Percentiles rank a stretch among this genome's conserved stretches.
Evolutionary conservation across 2,113 vertebrate species (phyloP).

Genomic region (Amphiprion percula): DNA sequence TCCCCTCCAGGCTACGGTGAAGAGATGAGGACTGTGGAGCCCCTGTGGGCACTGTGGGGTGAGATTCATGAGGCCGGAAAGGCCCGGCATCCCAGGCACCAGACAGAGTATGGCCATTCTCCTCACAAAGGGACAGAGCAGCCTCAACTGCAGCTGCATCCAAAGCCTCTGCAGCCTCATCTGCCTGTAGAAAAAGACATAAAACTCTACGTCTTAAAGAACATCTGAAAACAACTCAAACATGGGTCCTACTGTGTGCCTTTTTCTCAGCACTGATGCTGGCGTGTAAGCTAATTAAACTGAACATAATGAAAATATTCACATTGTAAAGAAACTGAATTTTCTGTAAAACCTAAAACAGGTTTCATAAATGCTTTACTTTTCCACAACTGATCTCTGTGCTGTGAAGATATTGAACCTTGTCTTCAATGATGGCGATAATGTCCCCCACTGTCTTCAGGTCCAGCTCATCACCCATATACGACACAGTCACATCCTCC

Average conservation of each 20-base stretch:
- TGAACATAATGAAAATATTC: neutral
- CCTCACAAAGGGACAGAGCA: constrained; percentile 94
- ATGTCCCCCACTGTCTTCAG: constrained; percentile 97
- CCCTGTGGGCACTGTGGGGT: constrained; percentile 38
- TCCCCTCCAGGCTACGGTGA: constrained; percentile 55
- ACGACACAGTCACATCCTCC: constrained; percentile 92
- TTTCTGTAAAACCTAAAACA: too few species aligned
- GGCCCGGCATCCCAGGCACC: constrained; percentile 88
- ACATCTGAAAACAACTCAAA: neutral
- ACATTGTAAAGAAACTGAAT: neutral
- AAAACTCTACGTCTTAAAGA: neutral
- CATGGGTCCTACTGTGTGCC: too few species aligned
- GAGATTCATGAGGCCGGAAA: constrained; percentile 71
- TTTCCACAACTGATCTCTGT: neutral
- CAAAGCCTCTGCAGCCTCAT: constrained; percentile 92
- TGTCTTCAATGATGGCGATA: constrained; percentile 96
- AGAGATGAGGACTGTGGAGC: constrained; percentile 46
- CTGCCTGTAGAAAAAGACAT: constrained; percentile 83
- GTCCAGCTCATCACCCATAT: constrained; percentile 94
- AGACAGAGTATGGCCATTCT: constrained; percentile 90
- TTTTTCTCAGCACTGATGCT: neutral
- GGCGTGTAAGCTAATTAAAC: neutral
- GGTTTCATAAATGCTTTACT: neutral
- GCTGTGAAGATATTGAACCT: constrained; percentile 64
- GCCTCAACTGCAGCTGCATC: constrained; percentile 96